A percentile compares a stretch with the other conserved stretches of the same genome.
phyloP scores from a whole-genome alignment of 92 coral and sea anemone genomes.

The Zoanthus gigantus region DNA sequence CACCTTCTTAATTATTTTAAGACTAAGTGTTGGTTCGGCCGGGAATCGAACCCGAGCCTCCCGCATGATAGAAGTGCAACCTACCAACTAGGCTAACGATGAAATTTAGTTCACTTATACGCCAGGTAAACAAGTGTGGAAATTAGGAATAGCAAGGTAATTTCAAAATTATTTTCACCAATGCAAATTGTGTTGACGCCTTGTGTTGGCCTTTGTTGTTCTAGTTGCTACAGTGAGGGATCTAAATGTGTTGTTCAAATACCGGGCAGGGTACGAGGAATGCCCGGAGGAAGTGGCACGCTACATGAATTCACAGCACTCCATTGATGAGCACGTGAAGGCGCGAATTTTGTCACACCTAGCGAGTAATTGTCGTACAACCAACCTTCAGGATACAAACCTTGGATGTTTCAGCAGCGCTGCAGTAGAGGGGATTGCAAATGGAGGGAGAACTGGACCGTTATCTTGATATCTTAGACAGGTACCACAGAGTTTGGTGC shows the following conservation, averaged over 20 bases:
- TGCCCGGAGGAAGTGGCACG: slow-evolving; percentile 72
- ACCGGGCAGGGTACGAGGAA: slow-evolving; percentile 75
- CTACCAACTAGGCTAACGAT: too few relatives aligned
- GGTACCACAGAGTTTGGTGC: neutral
- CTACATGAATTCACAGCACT: slow-evolving; percentile 59
- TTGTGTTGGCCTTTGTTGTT: neutral
- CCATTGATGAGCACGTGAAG: slow-evolving; percentile 59
- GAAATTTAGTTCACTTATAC: too few relatives aligned
- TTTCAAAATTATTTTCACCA: too few relatives aligned
- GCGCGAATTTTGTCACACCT: slow-evolving; percentile 70
- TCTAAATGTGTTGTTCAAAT: slow-evolving; percentile 62
- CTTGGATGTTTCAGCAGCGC: neutral
- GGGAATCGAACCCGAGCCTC: too few relatives aligned
- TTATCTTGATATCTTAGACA: slow-evolving; percentile 9
- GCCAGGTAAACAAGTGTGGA: too few relatives aligned
- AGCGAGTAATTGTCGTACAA: slow-evolving; percentile 40
- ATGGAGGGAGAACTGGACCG: slow-evolving; percentile 7
- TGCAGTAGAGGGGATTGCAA: neutral
- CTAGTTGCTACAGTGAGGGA: slow-evolving; percentile 54
- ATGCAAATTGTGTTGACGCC: neutral
- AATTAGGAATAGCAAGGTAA: too few relatives aligned
- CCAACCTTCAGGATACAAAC: neutral
- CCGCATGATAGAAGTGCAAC: too few relatives aligned
- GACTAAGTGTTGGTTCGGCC: too few relatives aligned
- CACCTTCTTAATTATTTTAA: too few relatives aligned